These are phyloP conservation scores for Colaptes auratus DNA, from an alignment of 2,113 vertebrate genomes.

Conservation along the genomic window DNA sequence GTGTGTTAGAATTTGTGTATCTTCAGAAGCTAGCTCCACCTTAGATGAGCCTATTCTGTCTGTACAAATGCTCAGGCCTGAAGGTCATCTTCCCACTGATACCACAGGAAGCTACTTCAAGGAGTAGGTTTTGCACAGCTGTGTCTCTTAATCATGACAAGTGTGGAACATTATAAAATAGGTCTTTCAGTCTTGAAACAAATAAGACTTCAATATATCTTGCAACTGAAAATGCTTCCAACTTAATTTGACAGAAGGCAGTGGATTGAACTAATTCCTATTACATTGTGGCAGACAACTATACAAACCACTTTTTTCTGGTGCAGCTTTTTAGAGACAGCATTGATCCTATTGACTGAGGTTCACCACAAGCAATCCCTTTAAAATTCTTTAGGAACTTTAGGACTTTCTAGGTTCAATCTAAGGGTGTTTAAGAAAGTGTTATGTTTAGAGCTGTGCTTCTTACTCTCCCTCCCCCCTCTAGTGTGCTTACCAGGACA, in stretches of 20 bases:
- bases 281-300: neutral
- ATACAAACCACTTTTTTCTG: neutral
- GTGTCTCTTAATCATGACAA: neutral
- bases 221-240: neutral
- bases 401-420: neutral
- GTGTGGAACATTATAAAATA: neutral
- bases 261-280: neutral
- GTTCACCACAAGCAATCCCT: neutral
- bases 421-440: neutral
- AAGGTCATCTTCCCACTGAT: neutral
- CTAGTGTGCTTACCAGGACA: neutral
- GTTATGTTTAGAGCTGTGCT: neutral
- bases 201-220: neutral
- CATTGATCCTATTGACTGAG: rapidly evolving
- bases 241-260: neutral
- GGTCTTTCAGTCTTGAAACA: neutral
- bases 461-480: neutral
- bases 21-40: neutral
- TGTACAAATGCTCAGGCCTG: neutral
- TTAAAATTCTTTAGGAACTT: neutral
- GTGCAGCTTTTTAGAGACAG: neutral
- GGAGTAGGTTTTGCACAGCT: neutral
- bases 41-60: neutral
- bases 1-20: neutral
- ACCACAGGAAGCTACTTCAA: neutral